These are phyloP conservation scores for Petrocephalus microphthalmus DNA, from an alignment of 2,113 vertebrate genomes.

Conservation along the genomic window DNA sequence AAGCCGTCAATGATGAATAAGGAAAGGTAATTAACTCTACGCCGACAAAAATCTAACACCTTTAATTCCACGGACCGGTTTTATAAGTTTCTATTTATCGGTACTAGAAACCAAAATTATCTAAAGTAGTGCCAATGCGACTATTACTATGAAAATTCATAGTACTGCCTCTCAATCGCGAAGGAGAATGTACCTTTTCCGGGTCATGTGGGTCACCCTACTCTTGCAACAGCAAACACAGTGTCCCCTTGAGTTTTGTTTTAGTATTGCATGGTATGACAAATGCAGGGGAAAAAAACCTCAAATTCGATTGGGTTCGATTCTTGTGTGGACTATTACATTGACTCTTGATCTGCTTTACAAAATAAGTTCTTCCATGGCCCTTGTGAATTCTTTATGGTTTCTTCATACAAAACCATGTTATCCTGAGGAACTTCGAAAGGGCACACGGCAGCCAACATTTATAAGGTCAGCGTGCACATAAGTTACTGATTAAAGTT, in stretches of 20 bases:
- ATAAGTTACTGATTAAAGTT: neutral
- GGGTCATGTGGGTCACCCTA: slow-evolving; percentile 23
- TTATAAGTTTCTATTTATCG: neutral
- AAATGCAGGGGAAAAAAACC: too few species aligned
- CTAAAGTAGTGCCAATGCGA: neutral
- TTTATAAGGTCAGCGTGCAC: neutral
- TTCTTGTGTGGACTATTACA: neutral
- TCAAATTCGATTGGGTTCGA: neutral
- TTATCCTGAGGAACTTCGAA: neutral
- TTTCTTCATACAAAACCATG: neutral
- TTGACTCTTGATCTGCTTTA: neutral
- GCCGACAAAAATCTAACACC: neutral
- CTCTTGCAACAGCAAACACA: neutral
- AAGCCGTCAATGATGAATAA: neutral
- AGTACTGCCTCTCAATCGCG: neutral
- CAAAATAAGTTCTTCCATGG: neutral
- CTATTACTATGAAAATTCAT: neutral
- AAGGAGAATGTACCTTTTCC: slow-evolving; percentile 41
- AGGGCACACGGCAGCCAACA: neutral
- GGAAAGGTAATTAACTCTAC: neutral
- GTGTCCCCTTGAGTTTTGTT: slow-evolving; percentile 27
- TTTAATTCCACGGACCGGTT: neutral
- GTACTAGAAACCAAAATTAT: neutral
- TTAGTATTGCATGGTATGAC: neutral
- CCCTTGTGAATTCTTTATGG: neutral